phyloP scores from a whole-genome alignment of 2,888 invertebrate genomes.

The Lucinisca nassula region DNA sequence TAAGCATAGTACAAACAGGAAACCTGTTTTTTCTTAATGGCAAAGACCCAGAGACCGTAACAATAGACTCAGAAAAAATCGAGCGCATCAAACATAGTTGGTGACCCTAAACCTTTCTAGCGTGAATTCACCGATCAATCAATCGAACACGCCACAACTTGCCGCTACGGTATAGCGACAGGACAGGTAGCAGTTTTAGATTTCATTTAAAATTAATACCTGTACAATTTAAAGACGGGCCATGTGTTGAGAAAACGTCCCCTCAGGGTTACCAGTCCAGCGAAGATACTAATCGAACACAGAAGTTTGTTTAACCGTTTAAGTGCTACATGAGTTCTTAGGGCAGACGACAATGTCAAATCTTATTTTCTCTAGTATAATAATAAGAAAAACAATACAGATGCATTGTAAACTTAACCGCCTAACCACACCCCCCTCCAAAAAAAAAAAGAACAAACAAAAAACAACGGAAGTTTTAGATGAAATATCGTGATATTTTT shows the following conservation, averaged over 20 bases:
- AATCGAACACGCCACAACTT: slow-evolving; percentile 8
- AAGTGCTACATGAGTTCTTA: too few species aligned
- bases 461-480: too few species aligned
- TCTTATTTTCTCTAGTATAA: background rate
- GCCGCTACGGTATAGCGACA: background rate
- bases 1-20: slow-evolving; percentile 50
- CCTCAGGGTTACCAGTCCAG: too few species aligned
- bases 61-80: slow-evolving; percentile 10
- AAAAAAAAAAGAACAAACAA: too few species aligned
- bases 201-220: background rate
- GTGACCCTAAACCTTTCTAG: background rate
- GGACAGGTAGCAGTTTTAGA: background rate
- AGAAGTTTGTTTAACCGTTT: too few species aligned
- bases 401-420: too few species aligned
- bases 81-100: background rate
- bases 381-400: too few species aligned
- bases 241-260: too few species aligned
- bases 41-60: background rate
- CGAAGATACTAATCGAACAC: too few species aligned
- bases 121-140: slow-evolving; percentile 2
- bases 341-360: background rate
- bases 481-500: too few species aligned
- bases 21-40: slow-evolving; percentile 16
- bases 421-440: too few species aligned
- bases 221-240: background rate